phyloP scores from a whole-genome alignment of 2,113 vertebrate genomes.

The Lipophrys pholis region DNA sequence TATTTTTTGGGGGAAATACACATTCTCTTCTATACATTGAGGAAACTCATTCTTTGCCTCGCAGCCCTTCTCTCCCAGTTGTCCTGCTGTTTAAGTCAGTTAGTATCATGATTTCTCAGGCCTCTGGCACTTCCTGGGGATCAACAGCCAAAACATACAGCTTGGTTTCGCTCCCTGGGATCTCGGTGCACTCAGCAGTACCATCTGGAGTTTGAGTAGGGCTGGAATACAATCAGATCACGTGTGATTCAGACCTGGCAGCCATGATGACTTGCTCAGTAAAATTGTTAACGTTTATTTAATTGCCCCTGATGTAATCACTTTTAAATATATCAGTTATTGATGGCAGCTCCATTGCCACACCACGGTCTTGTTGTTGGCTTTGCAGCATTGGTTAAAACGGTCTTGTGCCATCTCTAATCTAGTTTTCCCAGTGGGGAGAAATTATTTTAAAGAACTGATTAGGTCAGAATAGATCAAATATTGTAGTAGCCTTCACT shows the following conservation, averaged over 20 bases:
- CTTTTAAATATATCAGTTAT: background rate
- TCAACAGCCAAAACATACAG: slow-evolving; percentile 12
- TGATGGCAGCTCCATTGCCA: background rate
- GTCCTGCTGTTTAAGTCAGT: background rate
- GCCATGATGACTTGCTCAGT: background rate
- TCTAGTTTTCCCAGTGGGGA: no score
- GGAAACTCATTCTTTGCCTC: no score
- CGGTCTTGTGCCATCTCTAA: background rate
- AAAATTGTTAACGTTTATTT: background rate
- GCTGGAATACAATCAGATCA: slow-evolving; percentile 23
- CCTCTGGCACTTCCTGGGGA: background rate
- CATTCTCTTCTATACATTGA: no score
- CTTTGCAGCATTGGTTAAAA: background rate
- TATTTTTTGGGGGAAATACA: no score
- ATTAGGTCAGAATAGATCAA: no score
- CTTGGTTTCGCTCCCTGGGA: slow-evolving; percentile 1
- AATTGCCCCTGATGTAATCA: background rate
- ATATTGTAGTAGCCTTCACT: no score
- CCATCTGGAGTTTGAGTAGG: slow-evolving; percentile 37
- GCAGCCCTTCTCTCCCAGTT: background rate
- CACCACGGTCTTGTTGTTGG: background rate
- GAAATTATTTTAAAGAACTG: no score
- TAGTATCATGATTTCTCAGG: slow-evolving; percentile 2
- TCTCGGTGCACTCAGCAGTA: slow-evolving; percentile 20
- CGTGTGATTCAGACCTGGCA: slow-evolving; percentile 11